These are phyloP conservation scores for Spea multiplicata DNA, from an alignment of 2,113 vertebrate species.

Conservation along the genomic window DNA sequence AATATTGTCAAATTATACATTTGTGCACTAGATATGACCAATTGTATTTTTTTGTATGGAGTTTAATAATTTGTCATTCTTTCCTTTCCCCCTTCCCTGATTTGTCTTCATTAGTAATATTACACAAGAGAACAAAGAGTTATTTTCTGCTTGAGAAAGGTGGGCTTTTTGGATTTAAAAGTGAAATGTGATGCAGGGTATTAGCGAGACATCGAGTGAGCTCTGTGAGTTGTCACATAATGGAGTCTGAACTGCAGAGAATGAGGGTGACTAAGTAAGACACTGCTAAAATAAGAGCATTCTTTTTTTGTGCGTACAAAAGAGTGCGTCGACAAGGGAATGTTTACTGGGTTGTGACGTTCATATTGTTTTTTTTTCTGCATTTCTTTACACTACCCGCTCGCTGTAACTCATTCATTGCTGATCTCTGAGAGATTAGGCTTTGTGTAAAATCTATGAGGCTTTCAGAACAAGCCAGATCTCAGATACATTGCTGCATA, in stretches of 20 bases:
- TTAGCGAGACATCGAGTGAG: background rate
- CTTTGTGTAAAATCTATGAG: background rate
- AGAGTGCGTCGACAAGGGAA: conserved; percentile 39
- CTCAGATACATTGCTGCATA: background rate
- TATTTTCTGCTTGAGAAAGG: background rate
- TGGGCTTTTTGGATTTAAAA: background rate
- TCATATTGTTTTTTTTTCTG: conserved; percentile 10
- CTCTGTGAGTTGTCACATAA: conserved; percentile 13
- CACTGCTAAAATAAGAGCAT: conserved; percentile 37
- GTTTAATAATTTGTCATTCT: too few species aligned
- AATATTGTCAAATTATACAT: too few species aligned
- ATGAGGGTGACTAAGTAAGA: conserved; percentile 9
- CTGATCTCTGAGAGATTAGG: background rate
- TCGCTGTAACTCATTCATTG: conserved; percentile 24
- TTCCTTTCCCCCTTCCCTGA: background rate
- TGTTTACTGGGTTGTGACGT: conserved; percentile 41
- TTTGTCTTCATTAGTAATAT: background rate
- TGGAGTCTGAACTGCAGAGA: background rate
- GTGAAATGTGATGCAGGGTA: background rate
- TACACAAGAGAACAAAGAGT: background rate
- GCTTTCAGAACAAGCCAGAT: background rate
- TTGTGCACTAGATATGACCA: too few species aligned
- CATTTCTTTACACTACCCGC: background rate
- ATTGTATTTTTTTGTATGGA: too few species aligned
- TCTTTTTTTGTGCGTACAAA: conserved; percentile 32